phyloP scores from a whole-genome alignment of 2,113 vertebrate species.

The Phyllostomus discolor region DNA sequence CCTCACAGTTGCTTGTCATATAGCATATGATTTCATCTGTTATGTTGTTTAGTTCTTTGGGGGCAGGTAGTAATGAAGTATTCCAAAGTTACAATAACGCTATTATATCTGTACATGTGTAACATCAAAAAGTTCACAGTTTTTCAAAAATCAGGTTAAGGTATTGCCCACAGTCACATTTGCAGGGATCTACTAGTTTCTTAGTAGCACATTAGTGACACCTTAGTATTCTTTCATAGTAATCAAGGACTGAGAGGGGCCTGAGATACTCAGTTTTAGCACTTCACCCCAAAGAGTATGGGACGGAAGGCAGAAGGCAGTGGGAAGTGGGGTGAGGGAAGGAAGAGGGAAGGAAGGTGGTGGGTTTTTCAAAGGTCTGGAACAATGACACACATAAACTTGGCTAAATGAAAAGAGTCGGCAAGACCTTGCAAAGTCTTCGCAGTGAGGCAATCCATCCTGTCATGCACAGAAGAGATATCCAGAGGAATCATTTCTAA shows the following conservation, averaged over 20 bases:
- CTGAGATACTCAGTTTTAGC: background rate
- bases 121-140: constrained; percentile 29
- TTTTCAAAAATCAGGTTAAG: constrained; percentile 30
- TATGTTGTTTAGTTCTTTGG: constrained; percentile 26
- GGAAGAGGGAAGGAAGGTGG: background rate
- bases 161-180: background rate
- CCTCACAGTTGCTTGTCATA: background rate
- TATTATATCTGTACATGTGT: constrained; percentile 4
- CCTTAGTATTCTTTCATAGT: background rate
- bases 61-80: constrained; percentile 43
- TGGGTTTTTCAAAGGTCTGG: fast-evolving
- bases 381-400: background rate
- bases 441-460: background rate
- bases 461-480: background rate
- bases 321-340: background rate
- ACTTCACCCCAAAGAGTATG: background rate
- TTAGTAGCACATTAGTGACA: fast-evolving
- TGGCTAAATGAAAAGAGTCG: background rate
- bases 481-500: background rate
- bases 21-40: constrained; percentile 42
- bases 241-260: background rate
- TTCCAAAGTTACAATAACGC: constrained; percentile 42
- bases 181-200: background rate
- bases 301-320: background rate
- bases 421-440: background rate